phyloP scores from a whole-genome alignment of 2,113 vertebrate species.

The Brachypodius melanocephalos region DNA sequence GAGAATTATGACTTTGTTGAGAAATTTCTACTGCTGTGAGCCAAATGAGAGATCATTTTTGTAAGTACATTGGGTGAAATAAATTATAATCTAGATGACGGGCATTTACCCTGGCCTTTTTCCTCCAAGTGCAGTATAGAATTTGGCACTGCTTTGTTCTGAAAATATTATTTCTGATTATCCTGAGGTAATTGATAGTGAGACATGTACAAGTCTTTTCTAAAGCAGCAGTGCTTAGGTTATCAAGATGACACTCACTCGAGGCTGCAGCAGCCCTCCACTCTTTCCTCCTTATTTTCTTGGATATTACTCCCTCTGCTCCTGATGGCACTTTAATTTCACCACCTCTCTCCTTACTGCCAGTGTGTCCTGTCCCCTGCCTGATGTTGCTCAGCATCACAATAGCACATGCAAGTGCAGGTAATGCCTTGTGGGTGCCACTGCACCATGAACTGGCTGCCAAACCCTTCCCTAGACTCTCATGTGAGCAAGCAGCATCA shows the following conservation, averaged over 20 bases:
- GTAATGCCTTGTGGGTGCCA: background rate
- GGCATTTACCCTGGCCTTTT: slow-evolving; percentile 54
- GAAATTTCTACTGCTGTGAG: slow-evolving; percentile 29
- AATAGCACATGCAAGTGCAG: background rate
- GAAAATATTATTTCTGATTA: slow-evolving; percentile 65
- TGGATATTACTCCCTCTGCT: background rate
- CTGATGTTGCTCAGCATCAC: background rate
- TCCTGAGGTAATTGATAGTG: slow-evolving; percentile 46
- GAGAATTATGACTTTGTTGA: slow-evolving; percentile 60
- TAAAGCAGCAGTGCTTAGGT: background rate
- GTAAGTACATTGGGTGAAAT: slow-evolving; percentile 70
- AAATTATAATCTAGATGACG: slow-evolving; percentile 65
- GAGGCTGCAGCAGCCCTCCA: background rate
- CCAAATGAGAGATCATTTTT: slow-evolving; percentile 73
- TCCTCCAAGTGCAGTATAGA: slow-evolving; percentile 47
- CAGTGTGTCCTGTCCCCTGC: background rate
- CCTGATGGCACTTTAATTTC: background rate
- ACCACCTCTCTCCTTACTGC: background rate
- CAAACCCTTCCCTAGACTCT: background rate
- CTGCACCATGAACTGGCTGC: background rate
- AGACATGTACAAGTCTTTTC: background rate
- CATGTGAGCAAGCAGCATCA: background rate
- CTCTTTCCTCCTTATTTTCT: background rate
- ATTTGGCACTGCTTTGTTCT: slow-evolving; percentile 63
- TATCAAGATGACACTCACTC: background rate